Conservation (phyloP, 1,140 invertebrate species). For the Aphis craccivora region DNA sequence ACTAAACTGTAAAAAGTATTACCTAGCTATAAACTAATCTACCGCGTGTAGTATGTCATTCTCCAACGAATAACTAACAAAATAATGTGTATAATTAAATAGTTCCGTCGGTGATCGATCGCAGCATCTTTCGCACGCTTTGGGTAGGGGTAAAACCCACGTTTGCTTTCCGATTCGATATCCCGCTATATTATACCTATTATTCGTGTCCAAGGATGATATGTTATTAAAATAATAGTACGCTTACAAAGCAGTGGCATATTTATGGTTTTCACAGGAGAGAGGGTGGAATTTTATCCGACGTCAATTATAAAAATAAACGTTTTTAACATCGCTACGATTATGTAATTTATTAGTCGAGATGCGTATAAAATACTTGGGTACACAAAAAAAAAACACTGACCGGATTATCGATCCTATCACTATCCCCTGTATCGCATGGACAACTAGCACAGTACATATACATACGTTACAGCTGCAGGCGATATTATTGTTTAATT, state of each 20-base stretch:
- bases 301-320: not conserved
- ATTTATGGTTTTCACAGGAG: not conserved
- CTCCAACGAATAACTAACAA: not conserved
- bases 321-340: not conserved
- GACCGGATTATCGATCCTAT: not conserved
- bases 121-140: not conserved
- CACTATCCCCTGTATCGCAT: not conserved
- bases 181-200: not conserved
- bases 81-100: not conserved
- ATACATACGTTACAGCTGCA: not conserved
- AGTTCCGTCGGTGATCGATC: not conserved
- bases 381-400: not conserved
- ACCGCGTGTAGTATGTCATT: not conserved
- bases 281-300: not conserved
- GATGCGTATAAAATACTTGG: not conserved
- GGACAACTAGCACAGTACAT: not conserved
- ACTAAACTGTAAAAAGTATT: not conserved
- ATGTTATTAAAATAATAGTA: not conserved
- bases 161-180: not conserved
- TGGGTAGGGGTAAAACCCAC: not conserved
- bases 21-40: not conserved
- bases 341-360: not conserved
- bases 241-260: not conserved
- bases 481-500: not conserved
- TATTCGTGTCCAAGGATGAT: not conserved